phyloP scores from a whole-genome alignment of 1,140 invertebrate genomes.

The Epicauta chinensis region DNA sequence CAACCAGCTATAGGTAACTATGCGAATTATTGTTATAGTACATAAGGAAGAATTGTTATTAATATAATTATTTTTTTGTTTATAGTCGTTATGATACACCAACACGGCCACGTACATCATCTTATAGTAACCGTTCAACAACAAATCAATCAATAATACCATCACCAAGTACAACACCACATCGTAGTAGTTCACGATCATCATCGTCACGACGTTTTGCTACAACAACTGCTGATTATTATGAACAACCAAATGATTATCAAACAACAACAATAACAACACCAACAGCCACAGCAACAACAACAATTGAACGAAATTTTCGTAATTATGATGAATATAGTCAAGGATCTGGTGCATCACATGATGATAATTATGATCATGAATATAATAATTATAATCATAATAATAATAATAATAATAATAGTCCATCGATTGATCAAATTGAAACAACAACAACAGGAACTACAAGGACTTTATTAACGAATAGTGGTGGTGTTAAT shows the following conservation, averaged over 20 bases:
- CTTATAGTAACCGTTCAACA: constrained; percentile 43
- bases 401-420: background rate
- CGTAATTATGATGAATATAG: constrained; percentile 59
- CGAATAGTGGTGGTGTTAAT: too few species aligned
- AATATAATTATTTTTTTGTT: constrained; percentile 1
- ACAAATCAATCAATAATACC: constrained; percentile 30
- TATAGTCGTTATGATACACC: constrained; percentile 40
- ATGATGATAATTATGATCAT: constrained; percentile 52
- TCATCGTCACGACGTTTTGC: constrained; percentile 36
- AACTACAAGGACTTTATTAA: constrained; percentile 17
- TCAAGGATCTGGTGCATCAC: constrained; percentile 56
- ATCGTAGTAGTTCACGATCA: constrained; percentile 34
- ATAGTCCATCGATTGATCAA: constrained; percentile 28
- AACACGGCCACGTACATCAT: constrained; percentile 47
- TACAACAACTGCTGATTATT: too few species aligned
- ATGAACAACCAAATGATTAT: constrained; percentile 39
- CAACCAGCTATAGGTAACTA: too few species aligned
- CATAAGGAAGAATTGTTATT: too few species aligned
- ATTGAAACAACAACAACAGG: background rate
- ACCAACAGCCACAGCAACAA: constrained; percentile 15
- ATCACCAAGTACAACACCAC: constrained; percentile 39
- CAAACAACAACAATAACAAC: too few species aligned
- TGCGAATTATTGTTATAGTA: too few species aligned
- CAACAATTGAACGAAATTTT: constrained; percentile 42
- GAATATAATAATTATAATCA: constrained; percentile 35